A percentile compares a stretch with the other conserved stretches of the same genome.
phyloP scores from a whole-genome alignment of 1,140 invertebrate species.

The Proales similis region DNA sequence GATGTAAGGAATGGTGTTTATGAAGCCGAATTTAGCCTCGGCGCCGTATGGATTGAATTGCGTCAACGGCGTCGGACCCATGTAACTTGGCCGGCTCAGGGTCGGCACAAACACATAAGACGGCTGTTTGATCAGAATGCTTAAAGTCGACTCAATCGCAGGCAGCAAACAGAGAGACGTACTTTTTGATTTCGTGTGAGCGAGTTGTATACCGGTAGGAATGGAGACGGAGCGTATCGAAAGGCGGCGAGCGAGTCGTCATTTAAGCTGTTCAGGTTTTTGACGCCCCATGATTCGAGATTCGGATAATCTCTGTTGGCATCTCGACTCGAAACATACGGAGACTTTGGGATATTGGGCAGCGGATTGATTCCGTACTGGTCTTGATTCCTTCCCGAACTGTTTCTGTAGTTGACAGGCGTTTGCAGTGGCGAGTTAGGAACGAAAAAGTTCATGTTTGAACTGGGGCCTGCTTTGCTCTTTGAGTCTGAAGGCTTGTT shows the following conservation, averaged over 20 bases:
- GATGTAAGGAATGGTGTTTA: slow-evolving; percentile 16
- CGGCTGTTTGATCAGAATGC: neutral
- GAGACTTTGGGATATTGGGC: slow-evolving; percentile 13
- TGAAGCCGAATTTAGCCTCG: slow-evolving; percentile 6
- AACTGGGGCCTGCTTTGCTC: too few relatives aligned
- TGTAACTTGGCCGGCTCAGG: slow-evolving; percentile 1
- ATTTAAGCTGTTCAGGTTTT: neutral
- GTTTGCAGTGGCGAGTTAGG: too few relatives aligned
- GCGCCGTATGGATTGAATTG: too few relatives aligned
- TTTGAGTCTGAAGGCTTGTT: too few relatives aligned
- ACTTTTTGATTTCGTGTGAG: slow-evolving; percentile 24
- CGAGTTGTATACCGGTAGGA: slow-evolving; percentile 15
- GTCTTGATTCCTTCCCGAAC: too few relatives aligned
- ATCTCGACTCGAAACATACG: slow-evolving; percentile 21
- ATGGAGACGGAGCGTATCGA: slow-evolving; percentile 16
- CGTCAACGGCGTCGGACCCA: too few relatives aligned
- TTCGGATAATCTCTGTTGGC: neutral
- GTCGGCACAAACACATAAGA: slow-evolving; percentile 25
- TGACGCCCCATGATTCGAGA: slow-evolving; percentile 29
- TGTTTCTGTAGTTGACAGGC: too few relatives aligned
- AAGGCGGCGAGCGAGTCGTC: neutral
- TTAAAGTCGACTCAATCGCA: neutral
- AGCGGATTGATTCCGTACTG: slow-evolving; percentile 23
- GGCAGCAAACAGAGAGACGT: neutral
- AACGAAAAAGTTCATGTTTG: too few relatives aligned